phyloP scores from a whole-genome alignment of 1,140 invertebrate species.

The Oryzaephilus surinamensis region DNA sequence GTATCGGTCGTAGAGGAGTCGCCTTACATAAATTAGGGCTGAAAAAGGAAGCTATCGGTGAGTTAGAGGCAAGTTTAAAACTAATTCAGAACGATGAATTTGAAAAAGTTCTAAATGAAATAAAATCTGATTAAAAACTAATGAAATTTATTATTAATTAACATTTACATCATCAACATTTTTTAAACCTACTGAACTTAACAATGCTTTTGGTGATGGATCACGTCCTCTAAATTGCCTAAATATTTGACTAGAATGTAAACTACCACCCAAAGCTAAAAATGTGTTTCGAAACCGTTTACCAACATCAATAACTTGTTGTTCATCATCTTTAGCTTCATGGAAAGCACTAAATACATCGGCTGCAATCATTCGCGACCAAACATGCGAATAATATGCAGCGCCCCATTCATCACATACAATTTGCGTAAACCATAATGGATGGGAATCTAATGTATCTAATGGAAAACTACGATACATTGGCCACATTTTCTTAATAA shows the following conservation, averaged over 20 bases:
- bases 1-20: slow-evolving; percentile 58
- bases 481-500: slow-evolving; percentile 67
- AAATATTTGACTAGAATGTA: slow-evolving; percentile 73
- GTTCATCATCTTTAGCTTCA: slow-evolving; percentile 47
- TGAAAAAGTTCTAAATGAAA: slow-evolving; percentile 9
- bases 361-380: slow-evolving; percentile 80
- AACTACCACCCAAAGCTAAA: slow-evolving; percentile 69
- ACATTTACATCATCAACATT: slow-evolving; percentile 11
- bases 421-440: slow-evolving; percentile 67
- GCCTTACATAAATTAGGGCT: slow-evolving; percentile 61
- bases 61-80: slow-evolving; percentile 60
- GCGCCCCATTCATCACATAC: slow-evolving; percentile 61
- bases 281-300: slow-evolving; percentile 76
- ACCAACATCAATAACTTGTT: slow-evolving; percentile 45
- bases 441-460: slow-evolving; percentile 65
- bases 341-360: slow-evolving; percentile 79
- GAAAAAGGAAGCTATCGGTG: slow-evolving; percentile 58
- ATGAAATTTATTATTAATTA: slow-evolving; percentile 4
- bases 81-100: slow-evolving; percentile 31
- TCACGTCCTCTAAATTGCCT: slow-evolving; percentile 83
- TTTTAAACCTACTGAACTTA: slow-evolving; percentile 51
- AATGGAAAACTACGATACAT: slow-evolving; percentile 62
- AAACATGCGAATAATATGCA: slow-evolving; percentile 65
- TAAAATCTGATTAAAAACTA: neutral
- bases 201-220: slow-evolving; percentile 72